phyloP scores from a whole-genome alignment of 2,797 vertebrate species.

The Tragelaphus eurycerus region DNA sequence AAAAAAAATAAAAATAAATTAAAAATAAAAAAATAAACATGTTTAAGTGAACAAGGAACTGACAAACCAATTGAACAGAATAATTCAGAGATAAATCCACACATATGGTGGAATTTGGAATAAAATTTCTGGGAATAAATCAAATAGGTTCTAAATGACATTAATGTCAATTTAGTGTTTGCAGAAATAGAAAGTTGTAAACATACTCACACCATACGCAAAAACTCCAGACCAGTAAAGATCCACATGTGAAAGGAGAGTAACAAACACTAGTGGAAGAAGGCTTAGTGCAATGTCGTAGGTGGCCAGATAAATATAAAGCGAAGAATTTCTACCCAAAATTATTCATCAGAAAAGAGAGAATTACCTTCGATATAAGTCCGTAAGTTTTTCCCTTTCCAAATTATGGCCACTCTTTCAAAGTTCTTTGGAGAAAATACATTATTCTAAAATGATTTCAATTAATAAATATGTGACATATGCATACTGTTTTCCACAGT shows the following conservation, averaged over 20 bases:
- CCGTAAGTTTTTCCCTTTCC: not conserved
- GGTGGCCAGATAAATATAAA: not conserved
- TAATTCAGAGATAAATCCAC: not conserved
- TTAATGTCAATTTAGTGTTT: not conserved
- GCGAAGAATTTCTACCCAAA: not conserved
- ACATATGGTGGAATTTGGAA: not conserved
- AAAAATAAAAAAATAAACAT: not conserved
- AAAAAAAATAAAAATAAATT: too few species aligned
- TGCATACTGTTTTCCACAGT: not conserved
- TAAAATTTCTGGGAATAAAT: not conserved
- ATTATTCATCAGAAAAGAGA: not conserved
- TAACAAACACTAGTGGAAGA: not conserved
- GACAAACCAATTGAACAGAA: not conserved
- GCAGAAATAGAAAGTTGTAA: not conserved
- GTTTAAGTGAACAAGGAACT: not conserved
- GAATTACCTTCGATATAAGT: not conserved
- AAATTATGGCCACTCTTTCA: not conserved
- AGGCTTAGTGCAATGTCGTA: not conserved
- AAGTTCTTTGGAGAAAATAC: not conserved
- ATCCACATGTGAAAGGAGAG: not conserved
- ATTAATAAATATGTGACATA: not conserved
- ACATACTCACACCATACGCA: not conserved
- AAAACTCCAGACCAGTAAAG: not conserved
- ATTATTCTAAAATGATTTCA: not conserved
- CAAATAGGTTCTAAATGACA: not conserved